Evolutionary conservation across 2,113 vertebrate genomes (phyloP).

Genomic region (Tachysurus fulvidraco): DNA sequence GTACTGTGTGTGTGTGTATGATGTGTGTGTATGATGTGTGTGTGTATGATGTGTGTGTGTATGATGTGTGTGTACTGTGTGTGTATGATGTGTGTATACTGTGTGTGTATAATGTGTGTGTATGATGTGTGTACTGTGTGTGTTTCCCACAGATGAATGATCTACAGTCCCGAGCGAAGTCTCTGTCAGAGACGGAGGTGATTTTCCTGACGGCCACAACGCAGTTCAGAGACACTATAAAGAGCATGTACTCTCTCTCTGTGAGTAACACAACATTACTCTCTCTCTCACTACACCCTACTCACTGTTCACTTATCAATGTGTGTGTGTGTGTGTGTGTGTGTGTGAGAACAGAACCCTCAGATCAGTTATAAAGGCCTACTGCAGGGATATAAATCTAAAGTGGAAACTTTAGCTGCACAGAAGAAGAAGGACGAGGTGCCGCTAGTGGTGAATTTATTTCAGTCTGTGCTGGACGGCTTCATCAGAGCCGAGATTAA

Average conservation of each 20-base stretch:
- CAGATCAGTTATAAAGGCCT: slow-evolving; percentile 88
- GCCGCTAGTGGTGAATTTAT: slow-evolving; percentile 90
- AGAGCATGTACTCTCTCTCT: slow-evolving; percentile 88
- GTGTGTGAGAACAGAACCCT: slow-evolving; percentile 75
- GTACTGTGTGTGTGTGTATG: too few relatives aligned
- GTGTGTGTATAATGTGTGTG: too few relatives aligned
- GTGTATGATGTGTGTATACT: too few relatives aligned
- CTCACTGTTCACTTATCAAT: not conserved
- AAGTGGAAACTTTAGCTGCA: slow-evolving; percentile 79
- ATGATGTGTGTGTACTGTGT: too few relatives aligned
- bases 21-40: too few relatives aligned
- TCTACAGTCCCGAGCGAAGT: slow-evolving; percentile 71
- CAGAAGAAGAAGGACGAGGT: slow-evolving; percentile 78
- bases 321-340: not conserved
- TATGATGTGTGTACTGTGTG: not conserved
- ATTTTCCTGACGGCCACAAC: slow-evolving; percentile 88
- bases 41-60: too few relatives aligned
- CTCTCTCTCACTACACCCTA: not conserved
- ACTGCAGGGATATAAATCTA: slow-evolving; percentile 86
- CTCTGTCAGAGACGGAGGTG: slow-evolving; percentile 83
- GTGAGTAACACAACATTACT: slow-evolving; percentile 70
- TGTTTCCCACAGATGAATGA: slow-evolving; percentile 82
- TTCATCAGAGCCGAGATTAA: slow-evolving; percentile 84
- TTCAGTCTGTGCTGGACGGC: slow-evolving; percentile 91
- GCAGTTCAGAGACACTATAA: slow-evolving; percentile 88